These are phyloP conservation scores for Zaprionus vittiger DNA, from an alignment of 1,140 invertebrate species.

Conservation along the genomic window DNA sequence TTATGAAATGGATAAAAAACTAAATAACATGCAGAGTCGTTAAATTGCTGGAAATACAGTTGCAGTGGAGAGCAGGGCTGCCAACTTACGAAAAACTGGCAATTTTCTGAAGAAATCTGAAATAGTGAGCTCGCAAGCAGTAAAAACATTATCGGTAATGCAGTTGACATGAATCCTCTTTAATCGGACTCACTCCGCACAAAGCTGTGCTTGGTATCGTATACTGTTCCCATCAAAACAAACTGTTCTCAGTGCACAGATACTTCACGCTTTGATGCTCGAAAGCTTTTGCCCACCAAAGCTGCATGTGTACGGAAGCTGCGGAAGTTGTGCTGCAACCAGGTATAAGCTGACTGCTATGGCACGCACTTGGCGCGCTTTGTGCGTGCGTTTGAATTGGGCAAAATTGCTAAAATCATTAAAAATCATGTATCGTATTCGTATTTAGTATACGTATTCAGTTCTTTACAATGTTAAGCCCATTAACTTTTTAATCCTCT, in stretches of 20 bases:
- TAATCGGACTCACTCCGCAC: too few relatives aligned
- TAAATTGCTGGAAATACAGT: slow-evolving; percentile 10
- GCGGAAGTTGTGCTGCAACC: slow-evolving; percentile 1
- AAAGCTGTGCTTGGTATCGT: neutral
- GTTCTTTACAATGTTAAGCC: neutral
- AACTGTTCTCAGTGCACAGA: neutral
- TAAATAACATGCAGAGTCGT: slow-evolving; percentile 12
- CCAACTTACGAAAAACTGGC: too few relatives aligned
- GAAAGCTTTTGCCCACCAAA: slow-evolving; percentile 18
- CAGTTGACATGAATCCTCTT: too few relatives aligned
- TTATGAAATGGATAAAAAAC: slow-evolving; percentile 50
- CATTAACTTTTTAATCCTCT: neutral
- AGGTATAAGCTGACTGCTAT: slow-evolving; percentile 27
- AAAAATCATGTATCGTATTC: too few relatives aligned
- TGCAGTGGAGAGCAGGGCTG: neutral
- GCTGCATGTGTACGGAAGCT: neutral
- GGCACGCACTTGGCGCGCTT: neutral
- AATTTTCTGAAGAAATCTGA: too few relatives aligned
- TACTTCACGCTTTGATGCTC: neutral
- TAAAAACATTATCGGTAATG: too few relatives aligned
- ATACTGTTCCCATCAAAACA: neutral
- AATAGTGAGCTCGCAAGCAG: too few relatives aligned
- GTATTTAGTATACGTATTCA: neutral
- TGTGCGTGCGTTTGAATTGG: neutral
- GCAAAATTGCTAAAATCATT: neutral